Evolutionary conservation across 2,888 invertebrate species (phyloP), one percentile per base, ranked within the genome.

Genomic region (Druceiella hillmani): DNA sequence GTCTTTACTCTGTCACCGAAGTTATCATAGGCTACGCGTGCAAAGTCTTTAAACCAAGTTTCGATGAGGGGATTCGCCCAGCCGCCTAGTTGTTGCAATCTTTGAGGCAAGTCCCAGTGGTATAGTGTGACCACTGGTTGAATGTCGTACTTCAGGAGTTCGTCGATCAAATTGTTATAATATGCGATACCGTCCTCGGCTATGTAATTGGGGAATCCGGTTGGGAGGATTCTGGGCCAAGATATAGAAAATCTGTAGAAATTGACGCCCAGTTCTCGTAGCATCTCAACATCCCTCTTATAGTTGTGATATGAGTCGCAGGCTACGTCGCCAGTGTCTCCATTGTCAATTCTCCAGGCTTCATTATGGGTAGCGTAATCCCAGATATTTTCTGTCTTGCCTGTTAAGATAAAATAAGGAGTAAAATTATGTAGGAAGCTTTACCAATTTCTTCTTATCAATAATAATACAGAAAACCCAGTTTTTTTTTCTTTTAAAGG

Each of bases 181-280:
- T 88, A 87, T 39, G 76, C 64, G 7, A 91, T 68, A 10, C 87
- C 91, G 2, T 75, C 69, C 25, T 71, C 63, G 55, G 85, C 91
- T 11, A 87, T 65, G 12, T 74, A 55, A 51, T 81, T 77, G 7
- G 75, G 69, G 38, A 76, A 68, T 6, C 85, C 88, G 7, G 71
- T 75, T 0, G 88, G 86, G 45, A 89, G 61, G 29, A 90, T 69
- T 33, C 89, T 66, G 0, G 83, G 62, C 89, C 89, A 90, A 1
- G 86, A 78, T 48, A 85, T 70, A 1, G 83, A 84, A 57, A 85
- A 85, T 26, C 84, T 69, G 57, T 84, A 85, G 42, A 79, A 74
- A 47, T 79, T 63, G 0, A 80, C 81, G 7, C 79, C 78, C 3
- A 82, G 58, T 44, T 79, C 73, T 31, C 66, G 68, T 2, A 81